Conservation (phyloP, 1,140 invertebrate genomes). For the Pristionchus pacificus region DNA sequence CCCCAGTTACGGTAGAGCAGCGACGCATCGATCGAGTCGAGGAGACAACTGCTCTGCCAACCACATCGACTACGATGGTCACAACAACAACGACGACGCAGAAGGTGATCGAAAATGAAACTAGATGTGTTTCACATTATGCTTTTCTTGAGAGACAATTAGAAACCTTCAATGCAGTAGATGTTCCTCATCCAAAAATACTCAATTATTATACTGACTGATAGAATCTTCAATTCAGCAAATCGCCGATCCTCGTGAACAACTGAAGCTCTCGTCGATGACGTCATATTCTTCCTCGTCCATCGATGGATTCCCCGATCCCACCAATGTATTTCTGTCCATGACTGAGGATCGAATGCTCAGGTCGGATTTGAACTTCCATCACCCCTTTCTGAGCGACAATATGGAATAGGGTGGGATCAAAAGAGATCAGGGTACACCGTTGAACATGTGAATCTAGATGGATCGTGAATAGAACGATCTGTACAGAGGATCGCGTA, state of each 20-base stretch:
- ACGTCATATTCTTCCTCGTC: too few relatives aligned
- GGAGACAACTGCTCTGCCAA: neutral
- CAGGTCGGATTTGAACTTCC: neutral
- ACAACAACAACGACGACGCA: neutral
- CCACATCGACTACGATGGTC: neutral
- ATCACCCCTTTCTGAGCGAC: constrained; percentile 16
- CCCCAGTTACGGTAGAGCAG: too few relatives aligned
- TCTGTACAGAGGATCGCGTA: constrained; percentile 8
- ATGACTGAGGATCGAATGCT: neutral
- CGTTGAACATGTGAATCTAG: constrained; percentile 16
- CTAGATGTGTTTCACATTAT: too few relatives aligned
- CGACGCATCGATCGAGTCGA: too few relatives aligned
- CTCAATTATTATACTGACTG: too few relatives aligned
- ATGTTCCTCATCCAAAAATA: too few relatives aligned
- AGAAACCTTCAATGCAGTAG: too few relatives aligned
- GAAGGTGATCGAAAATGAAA: too few relatives aligned
- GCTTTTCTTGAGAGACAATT: too few relatives aligned
- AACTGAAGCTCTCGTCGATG: too few relatives aligned
- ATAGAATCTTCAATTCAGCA: too few relatives aligned
- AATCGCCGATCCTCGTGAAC: too few relatives aligned
- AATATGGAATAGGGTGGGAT: constrained; percentile 18
- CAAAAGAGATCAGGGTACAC: neutral
- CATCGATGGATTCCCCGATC: neutral
- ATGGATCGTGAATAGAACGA: constrained; percentile 7
- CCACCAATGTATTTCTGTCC: neutral